Percentiles rank a stretch among this genome's conserved stretches.
phyloP scores from a whole-genome alignment of 2,113 vertebrate species.

The Rhabdornis inornatus region DNA sequence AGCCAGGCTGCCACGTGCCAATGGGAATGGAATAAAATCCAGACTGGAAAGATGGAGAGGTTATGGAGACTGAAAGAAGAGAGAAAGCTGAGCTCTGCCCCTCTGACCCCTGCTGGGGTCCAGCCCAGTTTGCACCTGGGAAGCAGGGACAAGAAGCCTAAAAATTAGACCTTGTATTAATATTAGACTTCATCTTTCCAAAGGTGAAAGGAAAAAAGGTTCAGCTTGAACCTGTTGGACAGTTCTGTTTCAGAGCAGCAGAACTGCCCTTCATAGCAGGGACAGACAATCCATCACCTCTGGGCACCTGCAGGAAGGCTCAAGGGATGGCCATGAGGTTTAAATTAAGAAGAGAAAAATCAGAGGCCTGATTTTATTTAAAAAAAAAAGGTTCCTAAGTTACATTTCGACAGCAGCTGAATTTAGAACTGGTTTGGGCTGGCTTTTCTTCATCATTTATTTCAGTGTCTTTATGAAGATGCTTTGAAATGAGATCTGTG shows the following conservation, averaged over 20 bases:
- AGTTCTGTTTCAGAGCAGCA: background rate
- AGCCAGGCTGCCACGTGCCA: background rate
- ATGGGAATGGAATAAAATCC: background rate
- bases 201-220: background rate
- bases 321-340: background rate
- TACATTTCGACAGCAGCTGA: background rate
- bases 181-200: background rate
- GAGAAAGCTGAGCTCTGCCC: background rate
- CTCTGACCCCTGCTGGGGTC: fast-evolving
- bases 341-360: background rate
- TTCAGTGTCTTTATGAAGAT: background rate
- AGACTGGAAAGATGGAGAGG: background rate
- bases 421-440: background rate
- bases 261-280: background rate
- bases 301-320: background rate
- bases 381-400: background rate
- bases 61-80: background rate
- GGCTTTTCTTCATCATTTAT: background rate
- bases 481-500: background rate
- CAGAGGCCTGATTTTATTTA: background rate
- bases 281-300: background rate
- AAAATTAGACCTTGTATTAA: background rate
- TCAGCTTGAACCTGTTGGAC: background rate
- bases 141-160: background rate
- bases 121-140: background rate